These are phyloP conservation scores for Cephalopholis sonnerati DNA, from an alignment of 2,113 vertebrate genomes.

Conservation along the genomic window DNA sequence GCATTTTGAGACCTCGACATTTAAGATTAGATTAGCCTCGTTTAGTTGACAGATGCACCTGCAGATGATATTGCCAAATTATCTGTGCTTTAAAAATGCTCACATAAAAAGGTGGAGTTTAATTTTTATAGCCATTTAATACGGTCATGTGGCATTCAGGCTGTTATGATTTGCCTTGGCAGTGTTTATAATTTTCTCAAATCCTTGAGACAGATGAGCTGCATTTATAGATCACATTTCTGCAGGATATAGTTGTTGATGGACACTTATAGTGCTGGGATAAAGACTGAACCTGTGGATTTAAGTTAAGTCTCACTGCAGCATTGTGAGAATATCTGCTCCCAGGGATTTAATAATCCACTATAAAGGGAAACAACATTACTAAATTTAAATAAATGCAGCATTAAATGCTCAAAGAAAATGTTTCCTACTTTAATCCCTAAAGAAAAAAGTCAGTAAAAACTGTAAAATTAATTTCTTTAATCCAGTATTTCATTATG, in stretches of 20 bases:
- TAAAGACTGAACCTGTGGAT: background rate
- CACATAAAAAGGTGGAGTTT: background rate
- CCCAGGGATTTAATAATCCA: background rate
- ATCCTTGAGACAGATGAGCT: conserved; percentile 1
- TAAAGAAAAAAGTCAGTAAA: background rate
- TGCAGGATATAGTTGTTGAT: background rate
- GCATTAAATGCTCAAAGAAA: background rate
- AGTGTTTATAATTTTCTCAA: background rate
- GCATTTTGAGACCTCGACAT: background rate
- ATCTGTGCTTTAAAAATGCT: background rate
- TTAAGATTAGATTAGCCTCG: background rate
- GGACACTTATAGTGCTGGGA: background rate
- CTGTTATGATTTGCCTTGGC: background rate
- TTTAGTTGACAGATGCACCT: background rate
- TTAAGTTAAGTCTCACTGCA: background rate
- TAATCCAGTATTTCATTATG: background rate
- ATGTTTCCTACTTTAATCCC: background rate
- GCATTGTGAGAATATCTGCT: background rate
- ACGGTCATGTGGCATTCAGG: background rate
- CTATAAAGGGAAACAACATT: background rate
- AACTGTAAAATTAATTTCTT: background rate
- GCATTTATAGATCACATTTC: background rate
- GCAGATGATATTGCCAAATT: background rate
- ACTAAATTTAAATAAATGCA: background rate
- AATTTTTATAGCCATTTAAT: background rate